These are phyloP conservation scores for Dromiciops gliroides DNA, from an alignment of 2,113 vertebrate genomes.

Conservation along the genomic window DNA sequence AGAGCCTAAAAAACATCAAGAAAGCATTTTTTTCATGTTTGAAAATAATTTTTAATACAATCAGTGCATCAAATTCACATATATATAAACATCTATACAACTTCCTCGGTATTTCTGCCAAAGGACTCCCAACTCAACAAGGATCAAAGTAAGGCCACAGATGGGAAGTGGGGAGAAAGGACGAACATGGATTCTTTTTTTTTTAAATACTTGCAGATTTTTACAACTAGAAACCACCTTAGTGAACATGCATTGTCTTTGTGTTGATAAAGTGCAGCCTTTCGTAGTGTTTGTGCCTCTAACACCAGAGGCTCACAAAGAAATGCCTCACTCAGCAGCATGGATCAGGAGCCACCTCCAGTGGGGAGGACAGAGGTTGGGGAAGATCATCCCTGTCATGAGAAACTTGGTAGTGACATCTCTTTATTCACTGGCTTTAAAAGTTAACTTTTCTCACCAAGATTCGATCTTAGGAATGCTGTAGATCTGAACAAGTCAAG, in stretches of 20 bases:
- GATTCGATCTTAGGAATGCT: neutral
- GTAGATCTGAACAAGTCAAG: neutral
- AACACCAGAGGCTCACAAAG: neutral
- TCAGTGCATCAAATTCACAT: constrained; percentile 29
- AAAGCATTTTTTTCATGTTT: constrained; percentile 28
- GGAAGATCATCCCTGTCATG: neutral
- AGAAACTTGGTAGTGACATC: neutral
- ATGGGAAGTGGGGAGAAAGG: neutral
- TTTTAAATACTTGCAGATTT: neutral
- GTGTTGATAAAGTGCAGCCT: neutral
- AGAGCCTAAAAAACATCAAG: constrained; percentile 20
- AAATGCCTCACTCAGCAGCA: neutral
- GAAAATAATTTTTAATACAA: constrained; percentile 67
- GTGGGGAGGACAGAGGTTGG: neutral
- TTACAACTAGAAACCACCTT: neutral
- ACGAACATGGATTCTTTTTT: neutral
- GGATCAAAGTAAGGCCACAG: neutral
- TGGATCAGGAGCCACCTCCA: neutral
- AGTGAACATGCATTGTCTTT: neutral
- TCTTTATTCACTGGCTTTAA: neutral
- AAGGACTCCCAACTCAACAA: constrained; percentile 32
- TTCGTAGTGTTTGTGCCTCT: neutral
- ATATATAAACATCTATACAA: neutral
- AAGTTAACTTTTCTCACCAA: neutral
- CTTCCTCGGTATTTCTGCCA: constrained; percentile 14